Evolutionary conservation across 2,888 invertebrate species (phyloP).

Genomic region (Drosophila sordidula): DNA sequence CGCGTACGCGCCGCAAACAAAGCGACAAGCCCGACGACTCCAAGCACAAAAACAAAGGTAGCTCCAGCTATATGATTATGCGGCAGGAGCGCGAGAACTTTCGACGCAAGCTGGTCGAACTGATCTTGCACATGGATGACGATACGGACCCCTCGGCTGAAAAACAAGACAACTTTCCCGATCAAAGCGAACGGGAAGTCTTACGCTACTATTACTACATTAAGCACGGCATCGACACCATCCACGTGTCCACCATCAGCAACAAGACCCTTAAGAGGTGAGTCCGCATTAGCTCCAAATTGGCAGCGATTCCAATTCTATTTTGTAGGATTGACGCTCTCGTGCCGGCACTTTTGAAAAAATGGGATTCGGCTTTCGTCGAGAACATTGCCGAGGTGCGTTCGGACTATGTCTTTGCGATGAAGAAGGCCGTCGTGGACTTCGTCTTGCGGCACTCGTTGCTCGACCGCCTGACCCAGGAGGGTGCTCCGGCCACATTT

Average conservation of each 20-base stretch:
- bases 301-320: neutral
- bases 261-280: slow-evolving; percentile 89
- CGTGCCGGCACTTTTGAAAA: slow-evolving; percentile 88
- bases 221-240: slow-evolving; percentile 95
- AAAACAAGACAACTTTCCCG: slow-evolving; percentile 85
- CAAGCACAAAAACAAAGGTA: slow-evolving; percentile 85
- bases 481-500: slow-evolving; percentile 46
- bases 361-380: slow-evolving; percentile 87
- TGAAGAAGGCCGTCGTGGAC: slow-evolving; percentile 96
- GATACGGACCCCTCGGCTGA: slow-evolving; percentile 74
- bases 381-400: slow-evolving; percentile 91
- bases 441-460: slow-evolving; percentile 93
- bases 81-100: slow-evolving; percentile 93
- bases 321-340: slow-evolving; percentile 87
- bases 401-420: slow-evolving; percentile 93
- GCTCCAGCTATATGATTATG: slow-evolving; percentile 88
- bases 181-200: slow-evolving; percentile 89
- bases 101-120: slow-evolving; percentile 90
- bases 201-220: slow-evolving; percentile 95
- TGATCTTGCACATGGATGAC: slow-evolving; percentile 87
- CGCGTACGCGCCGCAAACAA: slow-evolving; percentile 10
- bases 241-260: slow-evolving; percentile 94
- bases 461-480: slow-evolving; percentile 61
- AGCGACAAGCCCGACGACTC: slow-evolving; percentile 74
- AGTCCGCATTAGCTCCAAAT: neutral